These are phyloP conservation scores for Drosophila takahashii DNA, from an alignment of 1,140 invertebrate species.

Conservation along the genomic window DNA sequence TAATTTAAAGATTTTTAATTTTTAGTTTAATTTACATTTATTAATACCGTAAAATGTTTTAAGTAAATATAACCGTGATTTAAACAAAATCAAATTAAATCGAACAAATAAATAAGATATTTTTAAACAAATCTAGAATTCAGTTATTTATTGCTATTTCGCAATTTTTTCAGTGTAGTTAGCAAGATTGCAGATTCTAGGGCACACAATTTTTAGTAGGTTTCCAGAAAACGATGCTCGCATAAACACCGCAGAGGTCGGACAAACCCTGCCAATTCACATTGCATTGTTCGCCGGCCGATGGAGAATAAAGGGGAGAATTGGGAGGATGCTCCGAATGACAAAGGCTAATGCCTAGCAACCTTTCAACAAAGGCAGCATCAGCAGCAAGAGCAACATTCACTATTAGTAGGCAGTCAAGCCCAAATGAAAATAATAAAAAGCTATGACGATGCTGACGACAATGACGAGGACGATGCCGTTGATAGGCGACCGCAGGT, in stretches of 20 bases:
- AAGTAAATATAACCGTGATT: too few species aligned
- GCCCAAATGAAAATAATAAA: slow-evolving; percentile 77
- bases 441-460: slow-evolving; percentile 63
- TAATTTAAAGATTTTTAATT: too few species aligned
- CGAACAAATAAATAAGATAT: too few species aligned
- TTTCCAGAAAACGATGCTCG: not conserved
- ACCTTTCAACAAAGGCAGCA: slow-evolving; percentile 67
- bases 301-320: slow-evolving; percentile 20
- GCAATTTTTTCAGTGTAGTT: too few species aligned
- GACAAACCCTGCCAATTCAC: slow-evolving; percentile 66
- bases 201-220: not conserved
- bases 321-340: slow-evolving; percentile 52
- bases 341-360: slow-evolving; percentile 81
- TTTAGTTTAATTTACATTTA: too few species aligned
- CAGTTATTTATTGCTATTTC: too few species aligned
- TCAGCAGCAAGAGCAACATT: slow-evolving; percentile 45
- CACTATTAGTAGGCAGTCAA: slow-evolving; percentile 72
- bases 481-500: slow-evolving; percentile 59
- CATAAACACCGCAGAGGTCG: not conserved
- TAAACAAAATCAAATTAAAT: too few species aligned
- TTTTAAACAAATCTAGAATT: too few species aligned
- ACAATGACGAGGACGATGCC: slow-evolving; percentile 52
- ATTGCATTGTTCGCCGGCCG: slow-evolving; percentile 75
- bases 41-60: too few species aligned
- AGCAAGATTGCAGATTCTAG: too few species aligned